phyloP scores from a whole-genome alignment of 2,888 invertebrate genomes.

The Strigamia crassipes region DNA sequence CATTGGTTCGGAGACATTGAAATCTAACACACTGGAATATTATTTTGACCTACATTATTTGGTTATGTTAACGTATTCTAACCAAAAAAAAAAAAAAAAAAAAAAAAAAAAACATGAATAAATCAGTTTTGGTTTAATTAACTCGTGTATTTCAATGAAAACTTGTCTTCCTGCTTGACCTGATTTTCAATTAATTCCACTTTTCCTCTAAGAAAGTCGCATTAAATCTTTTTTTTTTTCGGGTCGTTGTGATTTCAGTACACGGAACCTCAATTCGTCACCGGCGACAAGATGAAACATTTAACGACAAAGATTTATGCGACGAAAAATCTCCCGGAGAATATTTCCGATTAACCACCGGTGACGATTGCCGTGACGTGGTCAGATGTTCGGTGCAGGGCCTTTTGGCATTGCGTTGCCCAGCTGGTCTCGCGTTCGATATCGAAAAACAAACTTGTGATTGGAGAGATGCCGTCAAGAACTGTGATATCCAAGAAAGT shows the following conservation, averaged over 20 bases:
- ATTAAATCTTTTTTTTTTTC: neutral
- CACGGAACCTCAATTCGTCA: neutral
- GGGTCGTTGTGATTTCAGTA: neutral
- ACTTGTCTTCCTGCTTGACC: conserved; percentile 34
- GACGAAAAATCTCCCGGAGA: conserved; percentile 94
- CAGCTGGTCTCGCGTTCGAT: conserved; percentile 88
- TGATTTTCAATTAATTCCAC: neutral
- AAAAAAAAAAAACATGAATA: no score
- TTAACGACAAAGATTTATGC: conserved; percentile 78
- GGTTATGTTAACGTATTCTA: neutral
- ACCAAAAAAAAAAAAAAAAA: no score
- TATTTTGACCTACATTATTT: neutral
- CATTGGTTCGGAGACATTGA: neutral
- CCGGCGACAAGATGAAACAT: conserved; percentile 47
- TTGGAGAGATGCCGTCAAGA: conserved; percentile 92
- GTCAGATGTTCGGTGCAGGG: conserved; percentile 83
- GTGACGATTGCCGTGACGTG: conserved; percentile 91
- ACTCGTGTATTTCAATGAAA: neutral
- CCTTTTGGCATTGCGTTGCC: conserved; percentile 89
- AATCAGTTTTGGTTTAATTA: neutral
- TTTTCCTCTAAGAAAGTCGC: conserved; percentile 7
- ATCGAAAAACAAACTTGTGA: conserved; percentile 94
- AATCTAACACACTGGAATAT: neutral
- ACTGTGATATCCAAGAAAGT: conserved; percentile 87
- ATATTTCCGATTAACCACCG: conserved; percentile 88